Percentiles rank a stretch among this genome's conserved stretches.
Evolutionary conservation across 1,140 invertebrate species (phyloP).

Genomic region (Drosophila navojoa): DNA sequence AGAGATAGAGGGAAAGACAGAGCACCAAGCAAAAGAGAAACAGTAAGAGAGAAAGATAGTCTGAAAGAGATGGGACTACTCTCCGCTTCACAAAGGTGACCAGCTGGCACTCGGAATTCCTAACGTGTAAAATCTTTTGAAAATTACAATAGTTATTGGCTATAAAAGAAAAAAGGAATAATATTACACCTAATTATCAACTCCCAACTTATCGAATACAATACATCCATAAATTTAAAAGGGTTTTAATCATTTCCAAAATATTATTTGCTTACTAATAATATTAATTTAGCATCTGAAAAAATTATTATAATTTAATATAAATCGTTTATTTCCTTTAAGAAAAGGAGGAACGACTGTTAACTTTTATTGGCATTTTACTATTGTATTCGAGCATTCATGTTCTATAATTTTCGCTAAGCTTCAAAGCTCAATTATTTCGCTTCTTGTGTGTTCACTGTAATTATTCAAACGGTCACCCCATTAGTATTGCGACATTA

Average conservation of each 20-base stretch:
- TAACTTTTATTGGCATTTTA: too few relatives aligned
- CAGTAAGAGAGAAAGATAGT: not conserved
- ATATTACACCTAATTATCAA: too few relatives aligned
- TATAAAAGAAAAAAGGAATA: not conserved
- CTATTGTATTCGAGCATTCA: too few relatives aligned
- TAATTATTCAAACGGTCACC: not conserved
- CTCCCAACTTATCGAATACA: too few relatives aligned
- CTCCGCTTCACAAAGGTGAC: conserved; percentile 28
- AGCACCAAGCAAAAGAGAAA: not conserved
- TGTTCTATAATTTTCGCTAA: too few relatives aligned
- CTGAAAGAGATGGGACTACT: not conserved
- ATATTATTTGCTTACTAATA: too few relatives aligned
- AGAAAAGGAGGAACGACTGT: too few relatives aligned
- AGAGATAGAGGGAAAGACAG: not conserved
- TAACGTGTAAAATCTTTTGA: conserved; percentile 10
- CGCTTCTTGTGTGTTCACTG: not conserved
- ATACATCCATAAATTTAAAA: too few relatives aligned
- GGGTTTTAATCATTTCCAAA: too few relatives aligned
- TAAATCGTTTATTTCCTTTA: too few relatives aligned
- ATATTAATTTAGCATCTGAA: too few relatives aligned
- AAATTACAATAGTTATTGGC: conserved; percentile 1
- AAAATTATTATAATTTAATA: too few relatives aligned
- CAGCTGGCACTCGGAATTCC: conserved; percentile 14
- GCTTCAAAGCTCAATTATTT: not conserved
- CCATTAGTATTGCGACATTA: not conserved